These are phyloP conservation scores for Fragum fragum DNA, from an alignment of 2,888 invertebrate genomes.

Conservation along the genomic window DNA sequence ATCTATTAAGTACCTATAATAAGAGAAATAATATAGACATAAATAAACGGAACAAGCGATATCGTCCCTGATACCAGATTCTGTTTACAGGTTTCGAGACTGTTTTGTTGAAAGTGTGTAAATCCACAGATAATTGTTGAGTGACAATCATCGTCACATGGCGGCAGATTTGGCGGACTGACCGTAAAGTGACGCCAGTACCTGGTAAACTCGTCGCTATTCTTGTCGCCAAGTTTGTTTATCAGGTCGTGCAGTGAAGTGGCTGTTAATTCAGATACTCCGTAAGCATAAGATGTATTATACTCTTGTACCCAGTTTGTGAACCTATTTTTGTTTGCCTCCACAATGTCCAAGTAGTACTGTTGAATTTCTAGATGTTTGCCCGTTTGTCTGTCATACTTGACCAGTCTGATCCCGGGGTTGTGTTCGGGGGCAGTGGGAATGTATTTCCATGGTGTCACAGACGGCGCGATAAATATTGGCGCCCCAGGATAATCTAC, in stretches of 20 bases:
- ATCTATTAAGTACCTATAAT: too few species aligned
- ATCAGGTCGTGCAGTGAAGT: constrained; percentile 91
- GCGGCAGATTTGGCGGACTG: constrained; percentile 45
- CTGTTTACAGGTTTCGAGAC: neutral
- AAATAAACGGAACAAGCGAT: too few species aligned
- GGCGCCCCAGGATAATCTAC: constrained; percentile 93
- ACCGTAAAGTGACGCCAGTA: constrained; percentile 65
- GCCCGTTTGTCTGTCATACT: constrained; percentile 91
- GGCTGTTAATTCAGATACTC: constrained; percentile 93
- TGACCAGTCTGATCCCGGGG: constrained; percentile 95
- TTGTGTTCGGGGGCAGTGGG: constrained; percentile 89
- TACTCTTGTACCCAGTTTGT: constrained; percentile 95
- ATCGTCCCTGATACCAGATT: neutral
- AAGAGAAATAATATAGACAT: too few species aligned
- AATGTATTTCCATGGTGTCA: constrained; percentile 93
- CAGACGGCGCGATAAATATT: constrained; percentile 94
- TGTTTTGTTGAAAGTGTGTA: constrained; percentile 39
- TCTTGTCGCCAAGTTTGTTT: constrained; percentile 46
- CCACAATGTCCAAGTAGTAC: constrained; percentile 93
- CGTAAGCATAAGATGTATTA: constrained; percentile 93
- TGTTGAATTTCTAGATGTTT: constrained; percentile 96
- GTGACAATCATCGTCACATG: constrained; percentile 66
- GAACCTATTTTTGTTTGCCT: constrained; percentile 89
- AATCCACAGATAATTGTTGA: constrained; percentile 55
- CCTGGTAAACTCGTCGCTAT: constrained; percentile 48